These are phyloP conservation scores for Gnathonemus longibarbis DNA, from an alignment of 2,113 vertebrate species.

Conservation along the genomic window DNA sequence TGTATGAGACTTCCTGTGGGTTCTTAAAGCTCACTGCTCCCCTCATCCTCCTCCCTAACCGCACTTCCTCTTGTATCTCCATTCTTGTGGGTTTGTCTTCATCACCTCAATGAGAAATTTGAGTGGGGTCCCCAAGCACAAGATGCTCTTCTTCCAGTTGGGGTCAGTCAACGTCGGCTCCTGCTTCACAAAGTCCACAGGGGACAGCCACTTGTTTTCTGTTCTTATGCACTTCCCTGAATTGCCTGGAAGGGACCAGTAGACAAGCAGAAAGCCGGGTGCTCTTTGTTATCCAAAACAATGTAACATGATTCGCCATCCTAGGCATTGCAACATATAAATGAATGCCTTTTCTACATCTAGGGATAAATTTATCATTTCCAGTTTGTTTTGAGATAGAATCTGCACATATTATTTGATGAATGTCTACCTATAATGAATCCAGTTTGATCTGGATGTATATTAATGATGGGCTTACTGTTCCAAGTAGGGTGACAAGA, in stretches of 20 bases:
- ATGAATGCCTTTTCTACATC: too few relatives aligned
- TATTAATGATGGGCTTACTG: too few relatives aligned
- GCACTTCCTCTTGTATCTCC: not conserved
- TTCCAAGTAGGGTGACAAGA: too few relatives aligned
- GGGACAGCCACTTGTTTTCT: slow-evolving; percentile 51
- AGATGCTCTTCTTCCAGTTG: slow-evolving; percentile 51
- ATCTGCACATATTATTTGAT: too few relatives aligned
- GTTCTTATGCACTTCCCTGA: slow-evolving; percentile 55
- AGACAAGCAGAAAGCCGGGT: not conserved
- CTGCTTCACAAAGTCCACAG: slow-evolving; percentile 40
- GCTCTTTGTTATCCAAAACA: not conserved
- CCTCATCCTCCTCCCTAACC: not conserved
- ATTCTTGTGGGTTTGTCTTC: not conserved
- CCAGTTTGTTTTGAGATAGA: too few relatives aligned
- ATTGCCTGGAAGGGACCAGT: slow-evolving; percentile 13
- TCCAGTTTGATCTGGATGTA: too few relatives aligned
- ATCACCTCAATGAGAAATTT: slow-evolving; percentile 43
- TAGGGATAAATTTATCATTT: too few relatives aligned
- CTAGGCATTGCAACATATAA: not conserved
- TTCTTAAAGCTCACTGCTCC: not conserved
- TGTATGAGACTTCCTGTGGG: not conserved
- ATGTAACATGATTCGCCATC: not conserved
- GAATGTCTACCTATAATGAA: too few relatives aligned
- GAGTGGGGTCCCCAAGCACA: slow-evolving; percentile 43
- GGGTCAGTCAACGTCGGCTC: not conserved